A percentile compares a stretch with the other conserved stretches of the same genome.
Conservation (phyloP, 2,797 vertebrate genomes). For the Rallus crepitans region DNA sequence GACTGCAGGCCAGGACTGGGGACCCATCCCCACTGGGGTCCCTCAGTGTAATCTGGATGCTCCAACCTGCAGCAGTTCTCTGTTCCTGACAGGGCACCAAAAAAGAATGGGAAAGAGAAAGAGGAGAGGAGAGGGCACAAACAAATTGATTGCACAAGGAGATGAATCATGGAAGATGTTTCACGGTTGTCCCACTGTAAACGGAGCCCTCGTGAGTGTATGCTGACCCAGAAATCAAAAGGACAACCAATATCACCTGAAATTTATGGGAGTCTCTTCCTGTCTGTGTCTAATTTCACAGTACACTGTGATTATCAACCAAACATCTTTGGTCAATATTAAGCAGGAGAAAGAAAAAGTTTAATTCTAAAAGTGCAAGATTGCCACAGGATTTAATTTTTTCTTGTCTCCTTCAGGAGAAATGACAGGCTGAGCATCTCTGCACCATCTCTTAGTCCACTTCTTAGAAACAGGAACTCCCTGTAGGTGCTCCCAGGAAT, state of each 20-base stretch:
- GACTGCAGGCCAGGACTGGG: not conserved
- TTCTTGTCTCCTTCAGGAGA: not conserved
- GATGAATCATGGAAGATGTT: not conserved
- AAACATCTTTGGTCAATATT: not conserved
- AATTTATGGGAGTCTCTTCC: not conserved
- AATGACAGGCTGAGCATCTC: not conserved
- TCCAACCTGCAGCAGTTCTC: not conserved
- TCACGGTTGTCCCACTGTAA: not conserved
- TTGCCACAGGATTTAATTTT: not conserved
- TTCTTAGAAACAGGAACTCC: not conserved
- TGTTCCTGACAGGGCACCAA: not conserved
- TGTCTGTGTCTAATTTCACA: not conserved
- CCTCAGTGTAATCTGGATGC: rapidly evolving
- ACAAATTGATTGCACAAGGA: rapidly evolving
- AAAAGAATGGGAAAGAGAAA: not conserved
- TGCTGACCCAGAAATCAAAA: not conserved
- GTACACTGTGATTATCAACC: not conserved
- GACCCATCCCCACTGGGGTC: not conserved
- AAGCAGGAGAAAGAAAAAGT: not conserved
- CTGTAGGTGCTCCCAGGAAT: not conserved
- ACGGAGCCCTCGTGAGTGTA: not conserved
- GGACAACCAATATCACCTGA: not conserved
- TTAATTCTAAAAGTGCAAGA: not conserved
- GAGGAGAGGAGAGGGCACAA: not conserved
- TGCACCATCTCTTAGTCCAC: not conserved